Evolutionary conservation across 2,113 vertebrate species (phyloP).

Genomic region (Lagopus muta): DNA sequence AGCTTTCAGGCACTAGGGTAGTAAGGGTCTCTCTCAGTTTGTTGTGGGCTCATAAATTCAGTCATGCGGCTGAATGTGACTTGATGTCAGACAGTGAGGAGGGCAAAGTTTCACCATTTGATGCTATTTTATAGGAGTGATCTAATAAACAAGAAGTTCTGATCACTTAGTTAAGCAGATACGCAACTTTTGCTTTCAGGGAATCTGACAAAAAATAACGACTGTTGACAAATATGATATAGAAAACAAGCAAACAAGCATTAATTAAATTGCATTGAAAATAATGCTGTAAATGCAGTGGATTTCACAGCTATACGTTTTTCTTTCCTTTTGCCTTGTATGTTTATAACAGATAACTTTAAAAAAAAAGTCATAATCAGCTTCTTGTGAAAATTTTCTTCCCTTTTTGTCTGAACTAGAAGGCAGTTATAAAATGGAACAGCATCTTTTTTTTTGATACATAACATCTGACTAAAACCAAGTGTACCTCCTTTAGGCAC

Average conservation of each 20-base stretch:
- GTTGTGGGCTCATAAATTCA: neutral
- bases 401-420: neutral
- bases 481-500: neutral
- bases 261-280: neutral
- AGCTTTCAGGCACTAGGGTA: neutral
- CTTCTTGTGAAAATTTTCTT: neutral
- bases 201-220: neutral
- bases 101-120: neutral
- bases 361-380: neutral
- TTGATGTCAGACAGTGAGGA: neutral
- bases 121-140: neutral
- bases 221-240: neutral
- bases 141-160: neutral
- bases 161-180: neutral
- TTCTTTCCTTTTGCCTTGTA: neutral
- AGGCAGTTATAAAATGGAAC: neutral
- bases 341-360: neutral
- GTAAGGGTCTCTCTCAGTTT: neutral
- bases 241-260: neutral
- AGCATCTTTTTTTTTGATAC: neutral
- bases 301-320: neutral
- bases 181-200: neutral
- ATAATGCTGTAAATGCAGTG: neutral
- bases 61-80: neutral
- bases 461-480: neutral